Percentiles rank a stretch among this genome's conserved stretches.
These are phyloP conservation scores for Caenorhabditis panamensis DNA, from an alignment of 2,888 invertebrate species.

Conservation along the genomic window DNA sequence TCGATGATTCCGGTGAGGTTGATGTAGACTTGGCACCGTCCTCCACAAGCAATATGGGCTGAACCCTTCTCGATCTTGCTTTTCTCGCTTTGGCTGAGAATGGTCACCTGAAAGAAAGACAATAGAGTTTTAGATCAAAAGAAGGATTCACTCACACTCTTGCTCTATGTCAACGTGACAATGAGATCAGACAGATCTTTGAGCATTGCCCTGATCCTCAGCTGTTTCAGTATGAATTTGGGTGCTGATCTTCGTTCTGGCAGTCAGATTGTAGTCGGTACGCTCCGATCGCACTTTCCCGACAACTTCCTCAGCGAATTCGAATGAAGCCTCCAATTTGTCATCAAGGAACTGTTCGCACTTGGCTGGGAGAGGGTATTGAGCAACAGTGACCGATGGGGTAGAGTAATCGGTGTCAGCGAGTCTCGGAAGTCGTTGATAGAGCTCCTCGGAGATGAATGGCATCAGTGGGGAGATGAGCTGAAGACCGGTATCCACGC, in stretches of 20 bases:
- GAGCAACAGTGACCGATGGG: conserved; percentile 91
- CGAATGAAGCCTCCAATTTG: conserved; percentile 89
- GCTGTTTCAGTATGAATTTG: conserved; percentile 70
- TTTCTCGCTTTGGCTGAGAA: conserved; percentile 30
- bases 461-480: conserved; percentile 99
- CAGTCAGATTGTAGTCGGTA: conserved; percentile 92
- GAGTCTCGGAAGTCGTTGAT: conserved; percentile 88
- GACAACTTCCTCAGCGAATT: conserved; percentile 91
- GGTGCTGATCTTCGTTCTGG: conserved; percentile 87
- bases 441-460: conserved; percentile 91
- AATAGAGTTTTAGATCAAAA: neutral
- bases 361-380: conserved; percentile 86
- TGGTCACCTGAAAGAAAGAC: conserved; percentile 22
- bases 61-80: conserved; percentile 82
- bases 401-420: conserved; percentile 79
- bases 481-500: conserved; percentile 90
- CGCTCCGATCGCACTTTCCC: conserved; percentile 92
- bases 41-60: too few species aligned
- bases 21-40: too few species aligned
- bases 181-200: conserved; percentile 80
- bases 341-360: conserved; percentile 83
- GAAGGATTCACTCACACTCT: conserved; percentile 55
- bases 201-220: conserved; percentile 78
- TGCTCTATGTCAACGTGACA: conserved; percentile 81
- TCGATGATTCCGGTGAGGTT: too few species aligned